phyloP scores from a whole-genome alignment of 2,797 vertebrate species.

The Molossus alvarezi region DNA sequence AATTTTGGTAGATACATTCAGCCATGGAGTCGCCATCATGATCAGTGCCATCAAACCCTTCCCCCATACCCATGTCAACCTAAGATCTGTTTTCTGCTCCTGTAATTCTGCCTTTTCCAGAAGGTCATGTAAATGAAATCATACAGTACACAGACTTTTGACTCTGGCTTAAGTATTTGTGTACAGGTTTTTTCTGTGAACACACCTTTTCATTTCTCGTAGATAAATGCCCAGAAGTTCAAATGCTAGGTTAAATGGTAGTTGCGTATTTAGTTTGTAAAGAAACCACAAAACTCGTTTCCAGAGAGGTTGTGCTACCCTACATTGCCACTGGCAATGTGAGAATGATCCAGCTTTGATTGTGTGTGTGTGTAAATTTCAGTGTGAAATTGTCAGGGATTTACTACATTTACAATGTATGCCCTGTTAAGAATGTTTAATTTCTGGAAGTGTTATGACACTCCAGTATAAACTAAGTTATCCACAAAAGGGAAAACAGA shows the following conservation, averaged over 20 bases:
- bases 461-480: constrained; percentile 31
- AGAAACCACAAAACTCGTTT: constrained; percentile 14
- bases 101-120: constrained; percentile 15
- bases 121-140: neutral
- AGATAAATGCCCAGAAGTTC: neutral
- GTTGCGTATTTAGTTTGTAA: constrained; percentile 42
- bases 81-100: constrained; percentile 4
- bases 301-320: neutral
- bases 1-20: neutral
- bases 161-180: neutral
- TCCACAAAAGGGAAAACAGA: neutral
- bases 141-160: neutral
- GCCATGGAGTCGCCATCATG: neutral
- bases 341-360: neutral
- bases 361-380: neutral
- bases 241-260: neutral
- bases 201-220: neutral
- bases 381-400: neutral
- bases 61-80: neutral
- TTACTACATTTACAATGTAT: constrained; percentile 23
- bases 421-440: neutral
- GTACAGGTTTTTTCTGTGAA: constrained; percentile 7
- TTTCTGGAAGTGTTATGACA: constrained; percentile 7
- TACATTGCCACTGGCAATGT: neutral
- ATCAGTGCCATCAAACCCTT: neutral